Percentiles rank a stretch among this genome's conserved stretches.
These are phyloP conservation scores for Neocrepidodera transversa DNA, from an alignment of 2,888 invertebrate species.

Conservation along the genomic window DNA sequence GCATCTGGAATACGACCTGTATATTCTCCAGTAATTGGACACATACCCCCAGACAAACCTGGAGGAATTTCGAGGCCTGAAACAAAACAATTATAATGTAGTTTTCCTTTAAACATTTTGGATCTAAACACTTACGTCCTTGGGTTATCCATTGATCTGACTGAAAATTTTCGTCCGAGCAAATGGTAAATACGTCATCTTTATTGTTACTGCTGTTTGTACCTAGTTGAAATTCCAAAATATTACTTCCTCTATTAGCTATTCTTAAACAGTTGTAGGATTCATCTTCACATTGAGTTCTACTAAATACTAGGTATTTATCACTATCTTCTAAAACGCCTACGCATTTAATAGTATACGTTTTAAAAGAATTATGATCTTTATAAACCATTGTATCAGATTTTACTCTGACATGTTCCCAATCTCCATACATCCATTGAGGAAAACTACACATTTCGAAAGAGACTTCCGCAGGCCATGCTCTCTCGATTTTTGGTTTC, in stretches of 20 bases:
- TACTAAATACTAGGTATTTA: conserved; percentile 62
- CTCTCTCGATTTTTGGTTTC: conserved; percentile 53
- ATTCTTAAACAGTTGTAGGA: conserved; percentile 67
- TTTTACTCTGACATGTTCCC: conserved; percentile 65
- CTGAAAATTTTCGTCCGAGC: conserved; percentile 61
- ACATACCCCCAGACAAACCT: conserved; percentile 53
- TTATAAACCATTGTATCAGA: conserved; percentile 62
- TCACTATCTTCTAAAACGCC: conserved; percentile 56
- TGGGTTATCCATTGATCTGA: conserved; percentile 68
- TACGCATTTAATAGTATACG: conserved; percentile 63
- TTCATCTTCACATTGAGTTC: conserved; percentile 67
- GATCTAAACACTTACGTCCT: conserved; percentile 66
- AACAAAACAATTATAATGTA: conserved; percentile 2
- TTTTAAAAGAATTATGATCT: conserved; percentile 63
- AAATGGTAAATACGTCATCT: conserved; percentile 53
- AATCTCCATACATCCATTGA: conserved; percentile 69
- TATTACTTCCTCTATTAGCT: conserved; percentile 66
- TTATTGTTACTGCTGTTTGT: conserved; percentile 51
- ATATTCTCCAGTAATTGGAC: conserved; percentile 72
- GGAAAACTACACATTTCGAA: conserved; percentile 63
- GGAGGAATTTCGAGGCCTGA: conserved; percentile 43
- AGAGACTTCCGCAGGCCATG: conserved; percentile 59
- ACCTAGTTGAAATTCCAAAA: conserved; percentile 68
- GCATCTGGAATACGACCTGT: conserved; percentile 70
- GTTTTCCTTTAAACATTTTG: conserved; percentile 10